Evolutionary conservation across 2,888 invertebrate species (phyloP).

Genomic region (Nezara viridula): DNA sequence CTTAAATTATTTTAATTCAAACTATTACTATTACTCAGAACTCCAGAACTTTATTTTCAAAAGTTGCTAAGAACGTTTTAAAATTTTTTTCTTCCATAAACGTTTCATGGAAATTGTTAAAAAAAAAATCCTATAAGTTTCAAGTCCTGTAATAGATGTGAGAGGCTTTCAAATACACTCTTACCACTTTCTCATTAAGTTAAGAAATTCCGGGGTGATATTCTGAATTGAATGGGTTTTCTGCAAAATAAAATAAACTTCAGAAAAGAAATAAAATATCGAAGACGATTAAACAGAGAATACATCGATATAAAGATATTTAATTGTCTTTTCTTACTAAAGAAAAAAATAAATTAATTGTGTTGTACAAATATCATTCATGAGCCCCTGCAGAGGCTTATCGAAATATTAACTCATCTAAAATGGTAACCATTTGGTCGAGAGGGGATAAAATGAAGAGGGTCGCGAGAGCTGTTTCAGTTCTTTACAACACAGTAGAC

Average conservation of each 20-base stretch:
- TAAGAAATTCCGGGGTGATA: too few species aligned
- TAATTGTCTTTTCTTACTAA: not conserved
- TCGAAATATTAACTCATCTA: constrained; percentile 18
- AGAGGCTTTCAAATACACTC: too few species aligned
- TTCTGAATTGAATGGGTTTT: too few species aligned
- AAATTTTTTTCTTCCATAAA: too few species aligned
- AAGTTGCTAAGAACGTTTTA: too few species aligned
- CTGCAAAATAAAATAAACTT: not conserved
- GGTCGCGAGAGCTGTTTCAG: not conserved
- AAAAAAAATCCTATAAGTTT: too few species aligned
- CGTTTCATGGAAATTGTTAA: too few species aligned
- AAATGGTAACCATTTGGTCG: not conserved
- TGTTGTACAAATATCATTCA: not conserved
- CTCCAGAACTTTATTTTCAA: too few species aligned
- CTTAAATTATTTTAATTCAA: too few species aligned
- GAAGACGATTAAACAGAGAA: not conserved
- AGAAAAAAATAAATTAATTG: not conserved
- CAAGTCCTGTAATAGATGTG: too few species aligned
- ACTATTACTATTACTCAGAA: too few species aligned
- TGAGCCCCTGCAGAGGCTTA: not conserved
- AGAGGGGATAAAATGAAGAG: constrained; percentile 14
- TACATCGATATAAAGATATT: not conserved
- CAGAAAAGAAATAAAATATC: not conserved
- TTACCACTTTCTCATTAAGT: too few species aligned
- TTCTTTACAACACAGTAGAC: constrained; percentile 6